Evolutionary conservation across 2,888 invertebrate species (phyloP).

Genomic region (Hartigia nigra): DNA sequence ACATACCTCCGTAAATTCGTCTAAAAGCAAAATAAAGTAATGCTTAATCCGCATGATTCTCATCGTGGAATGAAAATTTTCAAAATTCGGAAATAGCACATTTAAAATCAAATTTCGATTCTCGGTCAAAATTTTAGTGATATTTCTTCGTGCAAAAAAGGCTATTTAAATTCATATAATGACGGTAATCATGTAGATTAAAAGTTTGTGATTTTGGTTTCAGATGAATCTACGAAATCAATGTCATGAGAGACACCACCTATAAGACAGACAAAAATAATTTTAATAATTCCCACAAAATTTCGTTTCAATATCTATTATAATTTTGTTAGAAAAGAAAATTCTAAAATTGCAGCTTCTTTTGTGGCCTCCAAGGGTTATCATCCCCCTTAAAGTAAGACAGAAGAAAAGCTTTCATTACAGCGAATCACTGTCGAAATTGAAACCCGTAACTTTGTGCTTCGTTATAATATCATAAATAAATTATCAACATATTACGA

Average conservation of each 20-base stretch:
- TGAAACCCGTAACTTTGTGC: neutral
- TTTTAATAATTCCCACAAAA: neutral
- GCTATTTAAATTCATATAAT: too few species aligned
- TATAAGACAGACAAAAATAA: neutral
- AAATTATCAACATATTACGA: slow-evolving; percentile 11
- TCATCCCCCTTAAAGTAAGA: neutral
- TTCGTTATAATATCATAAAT: slow-evolving; percentile 11
- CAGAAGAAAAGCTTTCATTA: neutral
- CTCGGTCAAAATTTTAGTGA: neutral
- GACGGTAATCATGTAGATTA: neutral
- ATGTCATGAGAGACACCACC: neutral
- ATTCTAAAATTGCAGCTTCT: neutral
- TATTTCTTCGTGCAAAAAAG: neutral
- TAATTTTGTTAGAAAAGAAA: neutral
- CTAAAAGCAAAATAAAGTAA: neutral
- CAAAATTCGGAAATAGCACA: neutral
- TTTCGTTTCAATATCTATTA: neutral
- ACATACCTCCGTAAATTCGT: neutral
- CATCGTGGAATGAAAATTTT: neutral
- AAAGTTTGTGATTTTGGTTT: neutral
- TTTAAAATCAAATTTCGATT: neutral
- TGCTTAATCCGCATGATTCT: neutral
- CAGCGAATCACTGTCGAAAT: neutral
- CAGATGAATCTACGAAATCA: neutral
- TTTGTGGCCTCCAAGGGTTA: neutral